Conservation (phyloP, 2,113 vertebrate genomes). For the Dolichallabes microphthalmus region DNA sequence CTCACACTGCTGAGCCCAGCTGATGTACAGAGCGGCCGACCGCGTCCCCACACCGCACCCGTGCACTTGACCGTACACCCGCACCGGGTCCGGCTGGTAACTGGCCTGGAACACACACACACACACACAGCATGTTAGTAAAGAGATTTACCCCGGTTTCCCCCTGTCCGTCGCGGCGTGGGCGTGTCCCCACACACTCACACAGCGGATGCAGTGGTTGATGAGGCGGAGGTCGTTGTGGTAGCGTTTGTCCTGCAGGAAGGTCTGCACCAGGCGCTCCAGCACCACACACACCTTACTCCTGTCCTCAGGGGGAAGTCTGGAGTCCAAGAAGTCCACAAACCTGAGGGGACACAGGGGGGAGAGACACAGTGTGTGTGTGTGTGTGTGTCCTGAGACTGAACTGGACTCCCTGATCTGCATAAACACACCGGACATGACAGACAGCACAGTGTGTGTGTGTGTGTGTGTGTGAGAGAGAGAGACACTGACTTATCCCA, state of each 20-base stretch:
- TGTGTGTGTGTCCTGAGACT: too few relatives aligned
- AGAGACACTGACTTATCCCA: slow-evolving; percentile 80
- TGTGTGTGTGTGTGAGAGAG: too few relatives aligned
- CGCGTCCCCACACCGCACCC: slow-evolving; percentile 73
- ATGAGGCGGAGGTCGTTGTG: slow-evolving; percentile 80
- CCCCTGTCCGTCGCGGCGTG: background rate
- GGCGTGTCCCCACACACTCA: slow-evolving; percentile 65
- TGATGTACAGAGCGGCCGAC: slow-evolving; percentile 72
- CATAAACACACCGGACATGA: too few relatives aligned
- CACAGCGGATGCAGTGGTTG: slow-evolving; percentile 81
- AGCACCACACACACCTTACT: slow-evolving; percentile 67
- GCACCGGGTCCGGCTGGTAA: slow-evolving; percentile 67
- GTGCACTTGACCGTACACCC: slow-evolving; percentile 72
- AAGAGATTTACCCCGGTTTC: background rate
- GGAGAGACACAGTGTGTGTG: too few relatives aligned
- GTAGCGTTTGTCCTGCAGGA: slow-evolving; percentile 75
- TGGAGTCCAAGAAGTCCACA: slow-evolving; percentile 73
- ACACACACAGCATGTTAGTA: background rate
- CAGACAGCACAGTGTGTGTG: too few relatives aligned
- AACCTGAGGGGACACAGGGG: slow-evolving; percentile 69
- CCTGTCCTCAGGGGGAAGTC: slow-evolving; percentile 53
- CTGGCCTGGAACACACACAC: slow-evolving; percentile 69
- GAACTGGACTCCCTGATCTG: too few relatives aligned
- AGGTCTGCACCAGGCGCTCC: slow-evolving; percentile 77
- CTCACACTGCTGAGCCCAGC: slow-evolving; percentile 79